Evolutionary conservation across 2,113 vertebrate genomes (phyloP), one percentile per base, ranked within the genome.

Genomic region (Larimichthys crocea): DNA sequence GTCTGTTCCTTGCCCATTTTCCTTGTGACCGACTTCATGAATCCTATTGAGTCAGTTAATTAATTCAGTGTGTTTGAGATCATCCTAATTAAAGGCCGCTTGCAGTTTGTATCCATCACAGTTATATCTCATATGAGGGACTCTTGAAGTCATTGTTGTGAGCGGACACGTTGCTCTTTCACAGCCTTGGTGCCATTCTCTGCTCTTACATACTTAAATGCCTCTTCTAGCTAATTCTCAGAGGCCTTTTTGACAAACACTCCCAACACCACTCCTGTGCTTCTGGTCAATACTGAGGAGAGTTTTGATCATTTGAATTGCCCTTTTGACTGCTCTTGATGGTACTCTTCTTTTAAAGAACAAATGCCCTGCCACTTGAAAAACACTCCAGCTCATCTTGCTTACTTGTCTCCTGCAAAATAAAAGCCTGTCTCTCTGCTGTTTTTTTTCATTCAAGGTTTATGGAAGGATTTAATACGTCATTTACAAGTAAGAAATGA

Each of bases 221-320:
- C 60, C 66, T 81, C 82, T 35, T 81, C 24, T 12, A 4, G 17
- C 10, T 26, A 74, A 79, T 53, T 81, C 83, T 80, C 74, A 4
- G 10, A 76, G 74, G 60, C 46, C 76, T 71, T 75, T 80, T 79
- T 82, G 82, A 86, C 74, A 11, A 82, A 44, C 61, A 1, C 75
- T 82, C 72, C 19, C 60, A 56, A 64, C 65, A 24, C 67, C 46
- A 16, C 74, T 79, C 70, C 42, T 15, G 15, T 55, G 7, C 48
- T 48, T 52, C 56, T 72, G 75, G 71, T 80, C 87, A 89, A 85
- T 64, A 82, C 65, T 22, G 74, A 82, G 59, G 19, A 83, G 61
- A 68, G 67, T 75, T 85, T 42, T 81, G 82, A 88, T 86, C 74
- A 50, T 74, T 88, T 74, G 79, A 82, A 90, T 88, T 85, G 67